These are phyloP conservation scores for Delichon dasypus DNA, from an alignment of 2,797 vertebrate genomes.

Conservation along the genomic window DNA sequence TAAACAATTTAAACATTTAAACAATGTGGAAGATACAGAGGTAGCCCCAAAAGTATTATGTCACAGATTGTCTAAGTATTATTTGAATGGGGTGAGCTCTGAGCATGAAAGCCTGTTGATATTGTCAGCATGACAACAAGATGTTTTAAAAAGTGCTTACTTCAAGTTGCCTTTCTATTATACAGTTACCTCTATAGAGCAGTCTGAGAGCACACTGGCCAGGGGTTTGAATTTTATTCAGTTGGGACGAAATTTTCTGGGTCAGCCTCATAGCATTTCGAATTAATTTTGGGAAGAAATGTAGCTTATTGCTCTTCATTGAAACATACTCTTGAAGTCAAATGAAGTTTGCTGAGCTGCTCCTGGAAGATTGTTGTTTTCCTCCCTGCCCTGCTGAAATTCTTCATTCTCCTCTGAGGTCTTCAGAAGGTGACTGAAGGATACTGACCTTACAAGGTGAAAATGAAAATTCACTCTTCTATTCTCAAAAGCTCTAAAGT, in stretches of 20 bases:
- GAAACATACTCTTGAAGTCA: background rate
- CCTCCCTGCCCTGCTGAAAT: background rate
- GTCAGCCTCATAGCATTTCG: background rate
- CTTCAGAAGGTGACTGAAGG: background rate
- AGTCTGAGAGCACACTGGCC: background rate
- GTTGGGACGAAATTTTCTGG: background rate
- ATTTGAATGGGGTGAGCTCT: background rate
- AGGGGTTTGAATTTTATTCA: background rate
- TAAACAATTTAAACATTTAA: slow-evolving; percentile 13
- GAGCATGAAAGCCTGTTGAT: background rate
- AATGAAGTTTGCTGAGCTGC: background rate
- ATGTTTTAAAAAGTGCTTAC: background rate
- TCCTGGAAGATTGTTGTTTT: background rate
- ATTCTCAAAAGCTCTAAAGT: background rate
- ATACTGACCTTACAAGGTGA: background rate
- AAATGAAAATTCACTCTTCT: background rate
- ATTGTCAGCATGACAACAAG: background rate
- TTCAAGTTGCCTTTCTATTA: background rate
- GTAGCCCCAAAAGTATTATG: background rate
- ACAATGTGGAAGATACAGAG: background rate
- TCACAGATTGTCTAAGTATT: background rate
- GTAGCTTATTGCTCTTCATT: background rate
- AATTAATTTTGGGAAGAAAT: background rate
- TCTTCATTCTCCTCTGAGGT: background rate
- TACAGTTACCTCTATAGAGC: background rate